These are phyloP conservation scores for Drosophila ananassae DNA, from an alignment of 1,140 invertebrate genomes.

Conservation along the genomic window DNA sequence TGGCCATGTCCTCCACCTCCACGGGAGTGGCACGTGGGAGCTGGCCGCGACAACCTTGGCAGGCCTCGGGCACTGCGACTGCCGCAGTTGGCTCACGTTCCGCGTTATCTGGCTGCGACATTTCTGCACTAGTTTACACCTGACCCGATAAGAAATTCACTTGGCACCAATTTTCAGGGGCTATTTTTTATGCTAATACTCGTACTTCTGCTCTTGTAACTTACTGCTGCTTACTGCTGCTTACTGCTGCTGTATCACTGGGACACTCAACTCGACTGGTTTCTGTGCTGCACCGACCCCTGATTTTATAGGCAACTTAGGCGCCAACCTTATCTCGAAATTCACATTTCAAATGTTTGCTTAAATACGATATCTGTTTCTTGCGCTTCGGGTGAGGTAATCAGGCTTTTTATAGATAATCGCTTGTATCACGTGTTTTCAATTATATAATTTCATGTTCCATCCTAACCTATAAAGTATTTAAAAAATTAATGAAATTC, in stretches of 20 bases:
- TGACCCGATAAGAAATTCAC: slow-evolving; percentile 40
- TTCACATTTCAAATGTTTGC: slow-evolving; percentile 25
- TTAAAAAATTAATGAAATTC: background rate
- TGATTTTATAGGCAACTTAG: slow-evolving; percentile 42
- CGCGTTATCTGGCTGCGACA: slow-evolving; percentile 55
- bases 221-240: slow-evolving; percentile 11
- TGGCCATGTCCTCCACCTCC: slow-evolving; percentile 64
- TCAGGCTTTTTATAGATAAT: slow-evolving; percentile 21
- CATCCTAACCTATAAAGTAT: background rate
- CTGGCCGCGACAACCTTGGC: slow-evolving; percentile 52
- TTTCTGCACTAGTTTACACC: slow-evolving; percentile 45
- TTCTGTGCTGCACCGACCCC: background rate
- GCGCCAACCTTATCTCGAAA: slow-evolving; percentile 31
- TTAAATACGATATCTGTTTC: slow-evolving; percentile 13
- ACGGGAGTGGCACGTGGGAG: slow-evolving; percentile 37
- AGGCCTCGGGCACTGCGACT: slow-evolving; percentile 35
- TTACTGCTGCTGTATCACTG: slow-evolving; percentile 21
- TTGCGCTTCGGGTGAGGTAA: slow-evolving; percentile 17
- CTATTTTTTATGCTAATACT: background rate
- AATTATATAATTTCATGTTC: slow-evolving; percentile 1
- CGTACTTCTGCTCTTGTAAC: slow-evolving; percentile 1
- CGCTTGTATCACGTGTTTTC: slow-evolving; percentile 29
- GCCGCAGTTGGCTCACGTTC: slow-evolving; percentile 22
- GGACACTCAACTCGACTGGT: slow-evolving; percentile 23
- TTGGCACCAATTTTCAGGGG: slow-evolving; percentile 23